A percentile compares a stretch with the other conserved stretches of the same genome.
phyloP scores from a whole-genome alignment of 2,797 vertebrate genomes.

The Ficedula albicollis region DNA sequence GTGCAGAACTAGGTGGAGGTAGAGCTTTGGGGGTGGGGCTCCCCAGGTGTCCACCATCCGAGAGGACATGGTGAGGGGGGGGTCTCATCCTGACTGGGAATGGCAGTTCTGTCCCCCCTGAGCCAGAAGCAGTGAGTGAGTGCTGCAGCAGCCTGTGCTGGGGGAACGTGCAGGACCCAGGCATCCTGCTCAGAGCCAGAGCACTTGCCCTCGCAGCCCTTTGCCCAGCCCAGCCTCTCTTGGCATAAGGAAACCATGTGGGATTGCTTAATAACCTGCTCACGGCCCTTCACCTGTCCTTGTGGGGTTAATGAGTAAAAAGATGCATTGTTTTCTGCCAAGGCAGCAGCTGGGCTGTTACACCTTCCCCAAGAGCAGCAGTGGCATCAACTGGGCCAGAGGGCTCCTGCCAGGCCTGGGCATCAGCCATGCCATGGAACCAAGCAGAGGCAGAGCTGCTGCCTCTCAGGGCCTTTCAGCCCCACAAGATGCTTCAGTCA shows the following conservation, averaged over 20 bases:
- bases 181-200: neutral
- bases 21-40: neutral
- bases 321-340: neutral
- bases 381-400: fast-evolving
- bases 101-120: fast-evolving
- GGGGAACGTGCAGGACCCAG: neutral
- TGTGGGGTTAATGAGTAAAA: constrained; percentile 38
- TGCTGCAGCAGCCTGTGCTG: fast-evolving
- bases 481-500: neutral
- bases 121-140: neutral
- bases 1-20: neutral
- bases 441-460: neutral
- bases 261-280: neutral
- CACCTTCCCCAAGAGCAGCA: neutral
- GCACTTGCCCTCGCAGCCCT: neutral
- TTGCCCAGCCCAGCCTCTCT: neutral
- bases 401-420: neutral
- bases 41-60: neutral
- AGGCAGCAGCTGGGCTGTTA: neutral
- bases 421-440: fast-evolving
- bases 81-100: neutral
- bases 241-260: neutral
- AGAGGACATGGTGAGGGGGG: neutral
- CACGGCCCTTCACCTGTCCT: neutral
- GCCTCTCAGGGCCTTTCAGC: neutral